Conservation (phyloP, 2,797 vertebrate species). For the Masticophis lateralis region DNA sequence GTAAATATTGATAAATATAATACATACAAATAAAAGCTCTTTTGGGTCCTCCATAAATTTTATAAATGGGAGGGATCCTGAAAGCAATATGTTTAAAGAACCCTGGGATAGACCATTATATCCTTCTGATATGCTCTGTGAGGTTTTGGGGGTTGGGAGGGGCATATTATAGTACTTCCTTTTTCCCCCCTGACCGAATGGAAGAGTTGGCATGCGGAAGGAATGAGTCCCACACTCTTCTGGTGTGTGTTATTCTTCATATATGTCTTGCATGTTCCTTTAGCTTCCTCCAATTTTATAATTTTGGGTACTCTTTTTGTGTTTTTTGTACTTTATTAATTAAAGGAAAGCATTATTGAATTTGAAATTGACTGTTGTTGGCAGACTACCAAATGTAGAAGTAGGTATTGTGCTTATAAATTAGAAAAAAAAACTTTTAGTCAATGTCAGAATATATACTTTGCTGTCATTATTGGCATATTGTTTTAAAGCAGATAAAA, state of each 20-base stretch:
- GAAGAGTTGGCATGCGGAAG: not conserved
- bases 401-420: not conserved
- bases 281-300: not conserved
- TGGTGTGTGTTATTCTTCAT: not conserved
- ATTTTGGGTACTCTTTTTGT: not conserved
- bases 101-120: too few relatives aligned
- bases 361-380: not conserved
- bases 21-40: not conserved
- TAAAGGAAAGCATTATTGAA: not conserved
- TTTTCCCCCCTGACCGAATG: not conserved
- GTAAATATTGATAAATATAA: not conserved
- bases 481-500: not conserved
- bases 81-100: not conserved
- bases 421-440: not conserved
- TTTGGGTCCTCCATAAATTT: not conserved
- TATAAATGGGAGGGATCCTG: not conserved
- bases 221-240: not conserved
- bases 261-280: not conserved
- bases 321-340: not conserved
- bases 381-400: not conserved
- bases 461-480: not conserved
- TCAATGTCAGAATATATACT: not conserved
- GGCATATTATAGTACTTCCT: not conserved
- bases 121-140: not conserved
- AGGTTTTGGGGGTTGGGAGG: not conserved